Evolutionary conservation across 2,888 invertebrate species (phyloP).

Genomic region (Heliothis peltigera): DNA sequence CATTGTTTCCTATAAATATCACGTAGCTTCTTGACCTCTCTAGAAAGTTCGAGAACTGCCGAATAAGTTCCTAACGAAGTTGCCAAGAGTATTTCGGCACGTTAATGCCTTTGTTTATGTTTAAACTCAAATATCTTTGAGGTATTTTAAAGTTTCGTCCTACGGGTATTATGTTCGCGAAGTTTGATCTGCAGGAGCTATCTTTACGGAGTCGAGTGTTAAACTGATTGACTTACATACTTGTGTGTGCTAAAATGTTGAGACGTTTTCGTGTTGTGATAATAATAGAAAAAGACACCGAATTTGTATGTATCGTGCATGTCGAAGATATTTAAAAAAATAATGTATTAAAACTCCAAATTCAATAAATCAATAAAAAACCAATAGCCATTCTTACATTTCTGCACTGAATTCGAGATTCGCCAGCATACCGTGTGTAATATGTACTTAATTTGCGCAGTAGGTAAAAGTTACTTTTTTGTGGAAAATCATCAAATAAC

Average conservation of each 20-base stretch:
- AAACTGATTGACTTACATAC: conserved; percentile 8
- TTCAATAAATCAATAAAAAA: no score
- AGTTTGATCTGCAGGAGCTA: conserved; percentile 43
- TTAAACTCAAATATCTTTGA: conserved; percentile 56
- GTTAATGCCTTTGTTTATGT: conserved; percentile 64
- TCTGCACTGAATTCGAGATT: no score
- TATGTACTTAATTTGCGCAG: no score
- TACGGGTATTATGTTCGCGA: conserved; percentile 44
- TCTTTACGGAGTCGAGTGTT: conserved; percentile 18
- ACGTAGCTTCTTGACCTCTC: conserved; percentile 60
- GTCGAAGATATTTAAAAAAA: no score
- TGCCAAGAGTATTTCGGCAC: conserved; percentile 60
- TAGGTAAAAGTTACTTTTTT: no score
- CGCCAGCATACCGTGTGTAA: no score
- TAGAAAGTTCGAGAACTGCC: conserved; percentile 42
- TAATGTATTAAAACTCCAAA: no score
- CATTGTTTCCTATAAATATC: conserved; percentile 56
- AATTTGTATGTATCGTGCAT: no score
- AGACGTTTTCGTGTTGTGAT: background rate
- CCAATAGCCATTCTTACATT: no score
- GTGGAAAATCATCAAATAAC: no score
- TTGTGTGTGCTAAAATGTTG: no score
- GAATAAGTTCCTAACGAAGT: conserved; percentile 64
- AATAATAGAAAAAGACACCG: background rate
- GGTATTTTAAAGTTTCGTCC: conserved; percentile 58